A percentile compares a stretch with the other conserved stretches of the same genome.
phyloP scores from a whole-genome alignment of 1,140 invertebrate genomes.

The Cydia splendana region DNA sequence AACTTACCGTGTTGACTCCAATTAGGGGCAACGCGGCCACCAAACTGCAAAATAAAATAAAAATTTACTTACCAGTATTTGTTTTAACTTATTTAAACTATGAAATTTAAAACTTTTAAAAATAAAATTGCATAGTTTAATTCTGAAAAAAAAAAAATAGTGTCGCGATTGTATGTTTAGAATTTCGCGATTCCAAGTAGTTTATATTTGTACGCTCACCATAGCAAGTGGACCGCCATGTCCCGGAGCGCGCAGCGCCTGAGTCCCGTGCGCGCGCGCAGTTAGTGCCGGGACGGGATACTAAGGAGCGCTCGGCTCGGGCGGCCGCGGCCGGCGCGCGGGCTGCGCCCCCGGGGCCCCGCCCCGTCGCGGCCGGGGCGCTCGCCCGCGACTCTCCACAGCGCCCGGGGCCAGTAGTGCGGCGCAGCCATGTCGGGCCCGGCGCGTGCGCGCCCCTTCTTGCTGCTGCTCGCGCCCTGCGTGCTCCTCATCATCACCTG shows the following conservation, averaged over 20 bases:
- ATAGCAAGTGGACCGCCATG: conserved; percentile 74
- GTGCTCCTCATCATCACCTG: conserved; percentile 59
- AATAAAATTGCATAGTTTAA: not conserved
- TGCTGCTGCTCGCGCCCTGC: conserved; percentile 59
- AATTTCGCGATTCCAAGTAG: not conserved
- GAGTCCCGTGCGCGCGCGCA: conserved; percentile 75
- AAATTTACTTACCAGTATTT: conserved; percentile 33
- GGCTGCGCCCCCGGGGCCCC: conserved; percentile 58
- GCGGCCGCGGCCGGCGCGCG: conserved; percentile 43
- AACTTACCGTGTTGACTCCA: conserved; percentile 67
- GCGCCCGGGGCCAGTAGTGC: conserved; percentile 66
- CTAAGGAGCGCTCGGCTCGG: conserved; percentile 70
- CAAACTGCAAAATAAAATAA: conserved; percentile 57
- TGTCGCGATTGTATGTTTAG: too few relatives aligned
- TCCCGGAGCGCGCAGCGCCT: conserved; percentile 72
- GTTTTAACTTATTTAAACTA: conserved; percentile 38
- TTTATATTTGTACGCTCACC: conserved; percentile 50
- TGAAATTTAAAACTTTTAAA: not conserved
- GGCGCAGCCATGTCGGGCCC: conserved; percentile 73
- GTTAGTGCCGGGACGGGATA: conserved; percentile 75
- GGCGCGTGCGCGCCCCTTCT: conserved; percentile 64
- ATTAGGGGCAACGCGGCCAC: conserved; percentile 60
- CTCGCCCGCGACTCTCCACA: conserved; percentile 44
- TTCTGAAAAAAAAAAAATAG: not conserved
- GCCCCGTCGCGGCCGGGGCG: conserved; percentile 43